A percentile compares a stretch with the other conserved stretches of the same genome.
Evolutionary conservation across 1,140 invertebrate species (phyloP).

Genomic region (Armadillidium nasatum): DNA sequence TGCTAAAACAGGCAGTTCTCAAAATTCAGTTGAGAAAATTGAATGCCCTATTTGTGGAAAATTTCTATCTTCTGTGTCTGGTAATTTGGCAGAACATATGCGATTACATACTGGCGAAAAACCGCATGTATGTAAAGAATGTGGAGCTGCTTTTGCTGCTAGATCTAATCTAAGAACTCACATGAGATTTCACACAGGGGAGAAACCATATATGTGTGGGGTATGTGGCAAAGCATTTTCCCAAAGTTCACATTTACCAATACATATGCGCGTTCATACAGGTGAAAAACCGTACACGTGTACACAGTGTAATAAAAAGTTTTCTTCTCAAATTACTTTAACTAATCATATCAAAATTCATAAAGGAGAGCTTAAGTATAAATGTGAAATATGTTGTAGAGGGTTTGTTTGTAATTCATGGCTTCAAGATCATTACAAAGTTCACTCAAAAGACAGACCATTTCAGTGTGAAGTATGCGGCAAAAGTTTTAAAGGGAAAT

Average conservation of each 20-base stretch:
- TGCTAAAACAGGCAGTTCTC: neutral
- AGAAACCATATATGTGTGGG: constrained; percentile 50
- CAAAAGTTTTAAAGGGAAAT: constrained; percentile 46
- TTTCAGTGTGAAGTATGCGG: constrained; percentile 25
- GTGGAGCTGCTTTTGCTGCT: constrained; percentile 43
- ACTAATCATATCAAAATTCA: constrained; percentile 23
- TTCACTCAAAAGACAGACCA: constrained; percentile 18
- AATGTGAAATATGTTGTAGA: constrained; percentile 26
- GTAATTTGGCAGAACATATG: constrained; percentile 25
- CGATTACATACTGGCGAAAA: constrained; percentile 45
- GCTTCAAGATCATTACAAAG: constrained; percentile 16
- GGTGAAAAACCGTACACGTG: constrained; percentile 26
- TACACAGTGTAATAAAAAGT: constrained; percentile 14
- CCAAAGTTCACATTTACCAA: constrained; percentile 25
- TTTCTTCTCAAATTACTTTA: constrained; percentile 7
- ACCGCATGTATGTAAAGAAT: constrained; percentile 45
- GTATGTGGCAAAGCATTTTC: constrained; percentile 54
- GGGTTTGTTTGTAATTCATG: constrained; percentile 1
- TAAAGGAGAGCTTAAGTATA: constrained; percentile 18
- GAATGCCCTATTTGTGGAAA: neutral
- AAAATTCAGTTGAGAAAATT: neutral
- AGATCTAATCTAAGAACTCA: constrained; percentile 44
- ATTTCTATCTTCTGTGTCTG: neutral
- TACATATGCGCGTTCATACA: constrained; percentile 28
- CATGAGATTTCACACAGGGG: constrained; percentile 41